Evolutionary conservation across 1,140 invertebrate genomes (phyloP), one percentile per base, ranked within the genome.

Genomic region (Parapsyche elsis): DNA sequence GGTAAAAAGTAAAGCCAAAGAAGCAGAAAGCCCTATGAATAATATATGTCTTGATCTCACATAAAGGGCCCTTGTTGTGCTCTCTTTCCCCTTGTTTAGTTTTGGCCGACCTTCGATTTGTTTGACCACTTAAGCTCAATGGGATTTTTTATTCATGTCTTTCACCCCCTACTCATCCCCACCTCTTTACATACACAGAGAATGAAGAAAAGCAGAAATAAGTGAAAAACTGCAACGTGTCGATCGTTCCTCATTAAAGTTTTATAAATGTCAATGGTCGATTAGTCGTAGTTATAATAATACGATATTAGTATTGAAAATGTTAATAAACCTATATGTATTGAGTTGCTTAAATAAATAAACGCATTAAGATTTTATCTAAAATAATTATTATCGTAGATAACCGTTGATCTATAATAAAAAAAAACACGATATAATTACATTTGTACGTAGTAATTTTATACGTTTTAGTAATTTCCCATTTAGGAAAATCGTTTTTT

Each of bases 41-140:
- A 78, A 78, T 78, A 71, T 78, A 78, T 70, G 44, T 26, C 38
- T 70, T 59, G 44, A 70, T 70, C 61, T 70, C 30, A 77, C 30
- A 77, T 70, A 77, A 71, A 78, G 64, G 59, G 77, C 70, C 46
- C 78, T 64, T 74, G 78, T 74, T 79, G 78, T 79, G 45, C 45
- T 38, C 16, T 23, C 67, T 67, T 70, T 71, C 23, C 70, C 78
- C 53, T 38, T 71, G 26, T 64, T 70, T 78, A 24, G 77, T 16
- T 59, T 38, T 70, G 59, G 24, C 64, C 67, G 67, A 46, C 26
- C 77, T 78, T 79, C 70, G 78, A 79, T 79, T 79, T 79, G 78
- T 79, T 79, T 79, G 78, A 79, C 78, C 78, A 79, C 78, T 79
- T 79, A 79, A 46, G 59, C 64, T 61, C 78, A 74, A 79, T 79